These are phyloP conservation scores for Lingula anatina DNA, from an alignment of 2,888 invertebrate species.

Conservation along the genomic window DNA sequence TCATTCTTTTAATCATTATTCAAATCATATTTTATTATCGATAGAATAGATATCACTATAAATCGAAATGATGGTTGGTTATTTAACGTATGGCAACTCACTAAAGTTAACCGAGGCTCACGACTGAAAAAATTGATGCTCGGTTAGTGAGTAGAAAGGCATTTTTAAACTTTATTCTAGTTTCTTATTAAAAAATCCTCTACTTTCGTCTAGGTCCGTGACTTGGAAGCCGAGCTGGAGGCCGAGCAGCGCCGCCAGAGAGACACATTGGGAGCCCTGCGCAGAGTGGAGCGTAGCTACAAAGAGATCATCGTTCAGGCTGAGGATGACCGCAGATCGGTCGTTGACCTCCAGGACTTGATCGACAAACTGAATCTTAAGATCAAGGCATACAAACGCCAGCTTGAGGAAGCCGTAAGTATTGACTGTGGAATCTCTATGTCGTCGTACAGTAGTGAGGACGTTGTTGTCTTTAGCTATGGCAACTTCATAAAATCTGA, in stretches of 20 bases:
- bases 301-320: constrained; percentile 38
- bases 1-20: not conserved
- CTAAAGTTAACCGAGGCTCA: too few species aligned
- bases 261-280: constrained; percentile 37
- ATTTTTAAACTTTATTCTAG: too few species aligned
- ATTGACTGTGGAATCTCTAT: not conserved
- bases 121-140: too few species aligned
- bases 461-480: not conserved
- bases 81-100: too few species aligned
- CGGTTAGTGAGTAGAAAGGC: too few species aligned
- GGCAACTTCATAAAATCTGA: not conserved
- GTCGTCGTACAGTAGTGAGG: not conserved
- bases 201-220: constrained; percentile 40
- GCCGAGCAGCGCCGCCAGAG: constrained; percentile 45
- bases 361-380: constrained; percentile 42
- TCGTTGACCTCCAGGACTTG: constrained; percentile 38
- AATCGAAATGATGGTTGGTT: too few species aligned
- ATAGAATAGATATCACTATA: not conserved
- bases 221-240: constrained; percentile 49
- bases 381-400: constrained; percentile 47
- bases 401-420: constrained; percentile 52
- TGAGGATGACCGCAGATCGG: constrained; percentile 45
- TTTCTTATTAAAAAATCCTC: too few species aligned
- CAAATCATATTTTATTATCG: not conserved
- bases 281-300: constrained; percentile 45